A percentile compares a stretch with the other conserved stretches of the same genome.
Evolutionary conservation across 2,888 invertebrate species (phyloP).

Genomic region (Drosophila robusta): DNA sequence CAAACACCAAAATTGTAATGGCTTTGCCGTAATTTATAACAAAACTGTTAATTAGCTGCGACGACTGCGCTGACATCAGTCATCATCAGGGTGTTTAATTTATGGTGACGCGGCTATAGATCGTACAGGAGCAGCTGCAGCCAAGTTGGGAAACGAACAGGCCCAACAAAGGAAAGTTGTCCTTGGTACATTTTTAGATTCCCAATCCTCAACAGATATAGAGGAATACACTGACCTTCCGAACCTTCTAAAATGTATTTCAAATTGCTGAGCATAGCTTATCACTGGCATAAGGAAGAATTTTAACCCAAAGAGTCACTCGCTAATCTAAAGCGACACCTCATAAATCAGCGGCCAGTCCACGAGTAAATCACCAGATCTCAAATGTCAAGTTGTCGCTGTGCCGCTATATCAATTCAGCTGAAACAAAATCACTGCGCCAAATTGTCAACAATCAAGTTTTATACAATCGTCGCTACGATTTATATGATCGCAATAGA

Average conservation of each 20-base stretch:
- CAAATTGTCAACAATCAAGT: slow-evolving; percentile 65
- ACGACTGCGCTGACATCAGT: slow-evolving; percentile 79
- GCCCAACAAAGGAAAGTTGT: neutral
- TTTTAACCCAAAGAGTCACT: slow-evolving; percentile 54
- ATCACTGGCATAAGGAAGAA: slow-evolving; percentile 45
- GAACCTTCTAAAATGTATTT: slow-evolving; percentile 3
- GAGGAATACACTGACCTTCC: neutral
- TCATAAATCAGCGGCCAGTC: slow-evolving; percentile 63
- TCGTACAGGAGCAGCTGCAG: slow-evolving; percentile 41
- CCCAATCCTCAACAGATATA: neutral
- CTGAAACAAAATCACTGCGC: slow-evolving; percentile 61
- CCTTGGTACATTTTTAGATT: neutral
- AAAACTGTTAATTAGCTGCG: slow-evolving; percentile 85
- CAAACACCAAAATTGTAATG: slow-evolving; percentile 68
- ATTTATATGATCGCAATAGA: slow-evolving; percentile 58
- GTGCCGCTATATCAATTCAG: slow-evolving; percentile 52
- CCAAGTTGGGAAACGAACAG: neutral
- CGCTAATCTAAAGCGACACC: slow-evolving; percentile 71
- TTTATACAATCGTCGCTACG: slow-evolving; percentile 52
- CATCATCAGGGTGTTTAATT: slow-evolving; percentile 81
- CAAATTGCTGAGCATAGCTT: slow-evolving; percentile 21
- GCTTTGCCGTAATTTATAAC: slow-evolving; percentile 83
- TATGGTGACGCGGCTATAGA: slow-evolving; percentile 47
- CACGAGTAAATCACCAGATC: slow-evolving; percentile 70
- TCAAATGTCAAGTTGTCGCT: slow-evolving; percentile 68